Percentiles rank a stretch among this genome's conserved stretches.
These are phyloP conservation scores for Girardinichthys multiradiatus DNA, from an alignment of 2,113 vertebrate species.

Conservation along the genomic window DNA sequence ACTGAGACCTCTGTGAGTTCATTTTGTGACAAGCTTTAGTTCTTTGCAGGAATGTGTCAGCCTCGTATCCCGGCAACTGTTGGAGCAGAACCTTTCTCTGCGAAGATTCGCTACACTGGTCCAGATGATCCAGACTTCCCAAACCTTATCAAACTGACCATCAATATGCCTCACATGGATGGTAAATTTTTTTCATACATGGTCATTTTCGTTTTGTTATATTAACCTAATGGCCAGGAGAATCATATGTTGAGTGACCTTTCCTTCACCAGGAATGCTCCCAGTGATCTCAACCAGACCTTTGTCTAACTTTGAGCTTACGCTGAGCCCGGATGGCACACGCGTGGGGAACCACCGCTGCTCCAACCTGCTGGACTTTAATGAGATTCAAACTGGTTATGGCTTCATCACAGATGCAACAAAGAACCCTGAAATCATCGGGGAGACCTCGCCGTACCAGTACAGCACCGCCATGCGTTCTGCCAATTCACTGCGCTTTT, in stretches of 20 bases:
- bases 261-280: slow-evolving; percentile 80
- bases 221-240: neutral
- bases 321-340: slow-evolving; percentile 83
- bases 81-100: slow-evolving; percentile 85
- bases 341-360: slow-evolving; percentile 86
- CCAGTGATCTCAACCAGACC: slow-evolving; percentile 84
- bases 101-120: slow-evolving; percentile 81
- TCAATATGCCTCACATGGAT: slow-evolving; percentile 85
- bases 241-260: neutral
- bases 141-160: slow-evolving; percentile 80
- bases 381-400: slow-evolving; percentile 84
- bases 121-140: slow-evolving; percentile 82
- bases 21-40: neutral
- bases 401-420: slow-evolving; percentile 84
- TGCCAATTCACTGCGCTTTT: slow-evolving; percentile 81
- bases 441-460: slow-evolving; percentile 83
- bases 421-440: slow-evolving; percentile 82
- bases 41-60: slow-evolving; percentile 80
- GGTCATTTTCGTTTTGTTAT: neutral
- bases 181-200: slow-evolving; percentile 58
- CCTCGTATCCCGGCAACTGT: slow-evolving; percentile 76
- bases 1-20: neutral
- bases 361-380: slow-evolving; percentile 87
- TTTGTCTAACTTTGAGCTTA: slow-evolving; percentile 86
- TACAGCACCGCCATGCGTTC: slow-evolving; percentile 77